A percentile compares a stretch with the other conserved stretches of the same genome.
phyloP scores from a whole-genome alignment of 1,140 invertebrate genomes.

The Drosophila sulfurigaster region DNA sequence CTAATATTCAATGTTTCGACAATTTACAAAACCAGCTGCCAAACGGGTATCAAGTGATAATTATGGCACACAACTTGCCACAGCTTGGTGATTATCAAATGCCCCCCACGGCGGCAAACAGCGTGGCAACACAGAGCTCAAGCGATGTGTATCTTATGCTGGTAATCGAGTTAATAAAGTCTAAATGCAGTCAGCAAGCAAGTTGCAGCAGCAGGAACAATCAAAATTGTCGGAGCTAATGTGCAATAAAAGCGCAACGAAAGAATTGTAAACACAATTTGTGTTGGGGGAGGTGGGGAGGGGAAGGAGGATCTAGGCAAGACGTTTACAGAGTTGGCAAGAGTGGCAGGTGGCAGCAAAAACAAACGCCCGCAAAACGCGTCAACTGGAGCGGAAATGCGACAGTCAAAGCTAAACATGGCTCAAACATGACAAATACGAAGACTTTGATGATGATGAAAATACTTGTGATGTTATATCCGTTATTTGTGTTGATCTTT shows the following conservation, averaged over 20 bases:
- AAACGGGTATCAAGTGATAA: too few species aligned
- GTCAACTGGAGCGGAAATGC: constrained; percentile 74
- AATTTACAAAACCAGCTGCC: too few species aligned
- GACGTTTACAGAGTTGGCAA: constrained; percentile 38
- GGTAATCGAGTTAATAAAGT: constrained; percentile 1
- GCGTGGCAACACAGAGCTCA: not conserved
- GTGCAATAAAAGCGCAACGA: constrained; percentile 12
- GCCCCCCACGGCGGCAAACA: not conserved
- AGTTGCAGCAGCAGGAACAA: constrained; percentile 8
- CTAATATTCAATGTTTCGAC: too few species aligned
- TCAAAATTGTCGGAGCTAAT: constrained; percentile 10
- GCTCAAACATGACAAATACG: not conserved
- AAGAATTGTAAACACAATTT: too few species aligned
- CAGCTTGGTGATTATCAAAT: not conserved
- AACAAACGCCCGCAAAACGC: constrained; percentile 24
- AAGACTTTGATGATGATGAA: constrained; percentile 50
- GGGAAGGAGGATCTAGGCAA: not conserved
- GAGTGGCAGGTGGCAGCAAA: constrained; percentile 17
- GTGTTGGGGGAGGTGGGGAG: not conserved
- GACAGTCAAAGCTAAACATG: not conserved
- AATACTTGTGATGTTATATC: not conserved
- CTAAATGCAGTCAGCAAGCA: not conserved
- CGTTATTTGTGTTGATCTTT: too few species aligned
- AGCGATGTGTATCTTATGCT: constrained; percentile 3
- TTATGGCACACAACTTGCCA: not conserved